Base-by-base conservation (phyloP, 2,797 vertebrate genomes). In the Mus spretus region DNA sequence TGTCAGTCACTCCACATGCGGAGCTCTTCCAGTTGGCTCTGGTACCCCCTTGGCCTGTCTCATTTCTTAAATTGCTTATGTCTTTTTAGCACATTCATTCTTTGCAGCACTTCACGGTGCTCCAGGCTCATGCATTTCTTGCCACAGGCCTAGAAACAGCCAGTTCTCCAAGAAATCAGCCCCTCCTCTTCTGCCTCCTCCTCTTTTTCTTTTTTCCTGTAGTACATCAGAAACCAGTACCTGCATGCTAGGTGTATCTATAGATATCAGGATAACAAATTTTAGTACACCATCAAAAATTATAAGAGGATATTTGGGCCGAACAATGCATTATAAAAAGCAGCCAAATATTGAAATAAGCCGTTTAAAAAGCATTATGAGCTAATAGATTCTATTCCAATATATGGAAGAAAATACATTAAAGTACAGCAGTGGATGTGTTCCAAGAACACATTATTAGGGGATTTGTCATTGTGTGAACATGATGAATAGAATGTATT, bases 221-320 rank as follows among this genome's bases (percentile, higher is more conserved):
- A 67, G 74, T 74, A 31, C 55, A 70, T 53, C 81, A 83, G 63
- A 91, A 93, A 84, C 93, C 40, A 93, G n/a, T 37, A 93, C 37
- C 24, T 47, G 17, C 17, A 9, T 26, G 26, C 57, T 63, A 67
- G 28, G 26, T 67, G 31, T 81, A 22, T 31, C 79, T 13, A 57
- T 3, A 26, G 11, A 37, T 44, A 40, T 14, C 47, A 19, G 12
- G 20, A 17, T 72, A 31, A 34, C 20, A 37, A 59, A 82, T 57
- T 79, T 50, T 89, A 94, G 47, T 61, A 47, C 14, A 59, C 34
- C 37, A 95, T 17, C 81, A 20, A 93, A 90, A 92, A 75, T 53
- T 70, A 50, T 78, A 72, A 84, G 91, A 94, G 37, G 74, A 9
- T 90, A 88, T 15, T 90, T 89, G 55, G 91, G 14, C 57, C 22